Base-by-base conservation (phyloP, 2,113 vertebrate species). In the Eretmochelys imbricata region DNA sequence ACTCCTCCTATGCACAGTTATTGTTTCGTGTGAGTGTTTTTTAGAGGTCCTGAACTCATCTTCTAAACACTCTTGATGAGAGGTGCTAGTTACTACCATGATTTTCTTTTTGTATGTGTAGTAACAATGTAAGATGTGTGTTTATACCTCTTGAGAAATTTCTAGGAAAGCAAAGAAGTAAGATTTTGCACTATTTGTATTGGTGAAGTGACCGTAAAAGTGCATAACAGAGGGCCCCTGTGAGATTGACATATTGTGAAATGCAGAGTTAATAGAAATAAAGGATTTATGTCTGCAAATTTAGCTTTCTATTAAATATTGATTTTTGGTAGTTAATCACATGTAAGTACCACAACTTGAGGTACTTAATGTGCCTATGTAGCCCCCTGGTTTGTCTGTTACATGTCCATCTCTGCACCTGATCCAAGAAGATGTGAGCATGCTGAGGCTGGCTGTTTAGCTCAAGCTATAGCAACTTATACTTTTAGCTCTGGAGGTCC, bases 181-280 rank as follows among this genome's bases (percentile, higher is more conserved):
- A 84, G 3, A 38, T n/a, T 35, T 5, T 49, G 42, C 20, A 53
- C 50, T 31, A 48, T 0, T 0, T 1, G 31, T 16, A 59, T 53
- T 80, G 1, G 6, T 83, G 29, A 46, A 62, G 11, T 13, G 1
- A 50, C 19, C 53, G 35, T 57, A 81, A 84, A 85, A 11, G 48
- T 55, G 8, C 48, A 50, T 86, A 2, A 85, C 17, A 51, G 3
- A 14, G 19, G 83, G 62, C 81, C 20, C 2, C 24, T 87, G 79
- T 88, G 49, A 84, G 14, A 82, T 3, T 10, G 1, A 1, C 72
- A 51, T 2, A 1, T 35, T 19, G 72, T 69, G 75, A 17, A 84
- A 53, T 87, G 54, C 2, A 78, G 29, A 91, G 1, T 17, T 65
- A 88, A 59, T 57, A 49, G 10, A 87, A 93, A 83, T n/a, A 80